phyloP scores from a whole-genome alignment of 2,888 invertebrate species.

The Priocnemis perturbator region DNA sequence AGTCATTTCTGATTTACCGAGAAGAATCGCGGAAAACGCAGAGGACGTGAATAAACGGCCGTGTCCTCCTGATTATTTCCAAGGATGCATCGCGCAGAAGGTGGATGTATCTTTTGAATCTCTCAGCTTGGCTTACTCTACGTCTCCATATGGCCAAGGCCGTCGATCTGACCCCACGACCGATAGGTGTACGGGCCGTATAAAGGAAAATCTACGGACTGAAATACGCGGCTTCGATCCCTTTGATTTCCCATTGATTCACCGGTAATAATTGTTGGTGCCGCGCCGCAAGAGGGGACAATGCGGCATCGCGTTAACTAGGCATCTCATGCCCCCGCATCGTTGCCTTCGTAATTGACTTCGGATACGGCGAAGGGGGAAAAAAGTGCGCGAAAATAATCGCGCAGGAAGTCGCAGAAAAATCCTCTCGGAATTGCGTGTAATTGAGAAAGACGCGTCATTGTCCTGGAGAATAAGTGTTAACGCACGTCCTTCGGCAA shows the following conservation, averaged over 20 bases:
- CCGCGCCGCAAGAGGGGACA: slow-evolving; percentile 17
- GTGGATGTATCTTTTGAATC: slow-evolving; percentile 48
- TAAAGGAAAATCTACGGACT: slow-evolving; percentile 31
- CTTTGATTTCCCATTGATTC: slow-evolving; percentile 37
- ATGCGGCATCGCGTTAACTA: not conserved
- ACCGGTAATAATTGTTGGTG: slow-evolving; percentile 52
- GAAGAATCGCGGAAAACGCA: slow-evolving; percentile 11
- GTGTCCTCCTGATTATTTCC: slow-evolving; percentile 51
- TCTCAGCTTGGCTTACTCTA: slow-evolving; percentile 46
- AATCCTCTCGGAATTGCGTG: no score
- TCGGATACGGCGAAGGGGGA: no score
- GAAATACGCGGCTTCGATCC: slow-evolving; percentile 36
- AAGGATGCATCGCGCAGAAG: slow-evolving; percentile 48
- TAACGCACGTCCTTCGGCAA: no score
- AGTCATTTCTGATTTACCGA: slow-evolving; percentile 4
- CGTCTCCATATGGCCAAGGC: slow-evolving; percentile 39
- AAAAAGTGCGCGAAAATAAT: no score
- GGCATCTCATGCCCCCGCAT: no score
- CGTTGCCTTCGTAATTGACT: no score
- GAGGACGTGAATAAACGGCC: slow-evolving; percentile 44
- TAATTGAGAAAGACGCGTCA: no score
- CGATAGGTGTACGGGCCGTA: slow-evolving; percentile 30
- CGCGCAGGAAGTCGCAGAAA: no score
- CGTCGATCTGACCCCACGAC: slow-evolving; percentile 49
- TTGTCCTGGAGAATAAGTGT: no score